Percentiles rank a stretch among this genome's conserved stretches.
Conservation (phyloP, 1,140 invertebrate species). For the Potamilus streckersoni region DNA sequence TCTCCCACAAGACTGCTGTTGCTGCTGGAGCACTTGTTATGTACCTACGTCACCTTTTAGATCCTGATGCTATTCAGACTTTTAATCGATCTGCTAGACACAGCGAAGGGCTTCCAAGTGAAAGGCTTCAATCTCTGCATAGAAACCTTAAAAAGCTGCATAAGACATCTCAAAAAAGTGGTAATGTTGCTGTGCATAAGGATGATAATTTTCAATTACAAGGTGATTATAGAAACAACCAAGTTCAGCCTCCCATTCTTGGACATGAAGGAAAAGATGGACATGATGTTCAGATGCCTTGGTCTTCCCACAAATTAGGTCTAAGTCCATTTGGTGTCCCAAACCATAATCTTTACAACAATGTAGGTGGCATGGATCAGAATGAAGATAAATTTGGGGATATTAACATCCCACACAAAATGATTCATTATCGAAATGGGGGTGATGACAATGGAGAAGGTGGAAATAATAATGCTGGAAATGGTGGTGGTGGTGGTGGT, state of each 20-base stretch:
- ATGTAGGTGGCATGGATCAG: slow-evolving; percentile 22
- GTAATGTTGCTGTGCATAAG: slow-evolving; percentile 22
- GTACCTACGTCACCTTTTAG: slow-evolving; percentile 58
- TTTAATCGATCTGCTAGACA: slow-evolving; percentile 29
- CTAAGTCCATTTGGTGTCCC: slow-evolving; percentile 17
- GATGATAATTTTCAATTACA: slow-evolving; percentile 33
- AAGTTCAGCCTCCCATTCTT: background rate
- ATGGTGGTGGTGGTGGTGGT: slow-evolving; percentile 6
- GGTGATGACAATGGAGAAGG: slow-evolving; percentile 20
- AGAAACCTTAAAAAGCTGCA: slow-evolving; percentile 16
- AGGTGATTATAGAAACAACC: slow-evolving; percentile 31
- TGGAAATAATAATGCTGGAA: slow-evolving; percentile 32
- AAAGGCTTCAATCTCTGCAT: slow-evolving; percentile 18
- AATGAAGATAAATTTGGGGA: slow-evolving; percentile 16
- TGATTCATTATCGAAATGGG: slow-evolving; percentile 25
- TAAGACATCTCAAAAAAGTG: slow-evolving; percentile 20
- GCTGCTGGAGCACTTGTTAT: slow-evolving; percentile 57
- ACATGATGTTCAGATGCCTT: slow-evolving; percentile 27
- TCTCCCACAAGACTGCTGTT: slow-evolving; percentile 62
- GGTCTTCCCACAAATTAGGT: slow-evolving; percentile 2
- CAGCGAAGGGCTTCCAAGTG: background rate
- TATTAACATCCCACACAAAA: slow-evolving; percentile 24
- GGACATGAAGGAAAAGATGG: slow-evolving; percentile 26
- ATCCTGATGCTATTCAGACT: slow-evolving; percentile 38
- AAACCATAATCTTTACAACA: slow-evolving; percentile 27